Evolutionary conservation across 2,797 vertebrate genomes (phyloP).

Genomic region (Sorex maritimensis): DNA sequence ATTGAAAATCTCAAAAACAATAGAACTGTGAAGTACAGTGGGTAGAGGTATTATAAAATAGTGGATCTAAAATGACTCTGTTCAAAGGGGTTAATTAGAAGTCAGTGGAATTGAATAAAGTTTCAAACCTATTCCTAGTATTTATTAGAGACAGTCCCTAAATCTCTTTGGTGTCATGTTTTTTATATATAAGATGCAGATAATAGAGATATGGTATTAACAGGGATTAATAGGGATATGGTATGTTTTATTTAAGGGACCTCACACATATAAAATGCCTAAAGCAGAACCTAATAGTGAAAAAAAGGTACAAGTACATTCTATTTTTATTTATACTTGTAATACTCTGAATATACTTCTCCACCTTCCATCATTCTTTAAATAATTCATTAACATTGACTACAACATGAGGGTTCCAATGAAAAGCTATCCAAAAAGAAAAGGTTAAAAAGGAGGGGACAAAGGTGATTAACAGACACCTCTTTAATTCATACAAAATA

Average conservation of each 20-base stretch:
- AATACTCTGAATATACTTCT: background rate
- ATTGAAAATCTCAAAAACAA: background rate
- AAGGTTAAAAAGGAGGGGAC: background rate
- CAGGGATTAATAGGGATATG: background rate
- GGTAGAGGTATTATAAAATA: background rate
- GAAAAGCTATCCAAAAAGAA: background rate
- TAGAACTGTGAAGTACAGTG: background rate
- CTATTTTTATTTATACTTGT: background rate
- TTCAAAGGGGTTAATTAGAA: background rate
- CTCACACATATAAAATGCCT: background rate
- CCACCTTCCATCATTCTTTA: background rate
- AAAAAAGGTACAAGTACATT: background rate
- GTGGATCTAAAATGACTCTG: background rate
- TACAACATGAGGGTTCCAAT: background rate
- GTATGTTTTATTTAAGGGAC: background rate
- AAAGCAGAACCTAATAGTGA: background rate
- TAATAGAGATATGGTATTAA: background rate
- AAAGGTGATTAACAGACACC: background rate
- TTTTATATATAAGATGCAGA: background rate
- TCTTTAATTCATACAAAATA: constrained; percentile 24
- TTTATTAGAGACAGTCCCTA: background rate
- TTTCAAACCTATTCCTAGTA: background rate
- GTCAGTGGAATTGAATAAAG: background rate
- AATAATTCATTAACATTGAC: background rate
- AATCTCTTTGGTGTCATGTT: background rate